Percentiles rank a stretch among this genome's conserved stretches.
Evolutionary conservation across 2,113 vertebrate species (phyloP).

Genomic region (Callipepla californica): DNA sequence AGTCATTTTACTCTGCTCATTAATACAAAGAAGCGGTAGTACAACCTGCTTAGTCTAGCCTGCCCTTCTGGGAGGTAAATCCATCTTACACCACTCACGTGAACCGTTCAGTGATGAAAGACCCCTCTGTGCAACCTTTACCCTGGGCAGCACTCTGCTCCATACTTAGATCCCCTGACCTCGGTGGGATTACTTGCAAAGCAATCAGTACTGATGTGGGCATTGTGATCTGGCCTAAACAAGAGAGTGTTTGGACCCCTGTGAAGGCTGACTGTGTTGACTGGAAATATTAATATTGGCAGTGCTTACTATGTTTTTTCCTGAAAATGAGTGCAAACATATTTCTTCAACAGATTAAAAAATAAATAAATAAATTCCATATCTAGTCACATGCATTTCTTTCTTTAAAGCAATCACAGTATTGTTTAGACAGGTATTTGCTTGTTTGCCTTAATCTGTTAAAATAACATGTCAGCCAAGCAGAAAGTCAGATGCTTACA

Average conservation of each 20-base stretch:
- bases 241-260: not conserved
- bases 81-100: not conserved
- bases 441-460: not conserved
- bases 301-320: not conserved
- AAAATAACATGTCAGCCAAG: not conserved
- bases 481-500: not conserved
- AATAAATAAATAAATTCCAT: not conserved
- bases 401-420: not conserved
- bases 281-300: not conserved
- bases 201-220: not conserved
- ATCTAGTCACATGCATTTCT: not conserved
- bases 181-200: not conserved
- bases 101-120: not conserved
- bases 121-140: not conserved
- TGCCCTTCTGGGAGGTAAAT: not conserved
- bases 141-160: not conserved
- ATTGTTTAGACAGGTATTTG: not conserved
- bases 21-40: not conserved
- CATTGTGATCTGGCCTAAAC: not conserved
- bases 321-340: not conserved
- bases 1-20: not conserved
- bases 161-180: not conserved
- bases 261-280: not conserved
- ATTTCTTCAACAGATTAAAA: not conserved
- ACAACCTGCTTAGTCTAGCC: accelerated